phyloP scores from a whole-genome alignment of 2,888 invertebrate genomes.

The Drosophila kanekoi region DNA sequence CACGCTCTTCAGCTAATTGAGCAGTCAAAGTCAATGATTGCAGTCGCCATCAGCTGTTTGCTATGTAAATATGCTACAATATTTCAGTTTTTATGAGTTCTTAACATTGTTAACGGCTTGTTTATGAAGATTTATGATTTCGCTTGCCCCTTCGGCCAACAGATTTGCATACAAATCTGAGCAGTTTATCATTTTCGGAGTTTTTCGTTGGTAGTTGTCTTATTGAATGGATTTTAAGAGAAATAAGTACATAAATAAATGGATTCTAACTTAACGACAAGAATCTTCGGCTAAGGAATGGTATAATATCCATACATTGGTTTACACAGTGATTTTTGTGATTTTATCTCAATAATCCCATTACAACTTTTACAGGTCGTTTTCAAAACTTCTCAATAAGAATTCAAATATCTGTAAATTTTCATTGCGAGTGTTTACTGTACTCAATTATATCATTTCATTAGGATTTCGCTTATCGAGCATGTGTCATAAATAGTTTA shows the following conservation, averaged over 20 bases:
- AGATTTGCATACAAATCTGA: conserved; percentile 17
- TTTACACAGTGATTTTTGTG: no score
- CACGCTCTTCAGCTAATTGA: conserved; percentile 49
- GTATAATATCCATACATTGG: no score
- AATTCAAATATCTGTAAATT: background rate
- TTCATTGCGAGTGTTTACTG: background rate
- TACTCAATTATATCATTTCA: conserved; percentile 10
- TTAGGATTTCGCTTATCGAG: background rate
- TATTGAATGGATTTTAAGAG: no score
- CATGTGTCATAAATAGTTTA: conserved; percentile 25
- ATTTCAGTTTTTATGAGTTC: conserved; percentile 41
- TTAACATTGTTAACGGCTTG: conserved; percentile 35
- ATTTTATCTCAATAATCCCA: no score
- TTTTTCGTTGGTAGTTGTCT: no score
- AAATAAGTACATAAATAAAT: no score
- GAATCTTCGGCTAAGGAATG: no score
- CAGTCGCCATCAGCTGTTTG: conserved; percentile 37
- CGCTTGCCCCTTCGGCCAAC: conserved; percentile 7
- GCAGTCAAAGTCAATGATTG: conserved; percentile 40
- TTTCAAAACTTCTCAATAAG: no score
- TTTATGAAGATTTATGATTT: conserved; percentile 41
- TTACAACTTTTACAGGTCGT: no score
- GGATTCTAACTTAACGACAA: no score
- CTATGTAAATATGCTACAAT: conserved; percentile 46
- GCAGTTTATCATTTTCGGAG: no score